Evolutionary conservation across 2,888 invertebrate species (phyloP).

Genomic region (Arge pagana): DNA sequence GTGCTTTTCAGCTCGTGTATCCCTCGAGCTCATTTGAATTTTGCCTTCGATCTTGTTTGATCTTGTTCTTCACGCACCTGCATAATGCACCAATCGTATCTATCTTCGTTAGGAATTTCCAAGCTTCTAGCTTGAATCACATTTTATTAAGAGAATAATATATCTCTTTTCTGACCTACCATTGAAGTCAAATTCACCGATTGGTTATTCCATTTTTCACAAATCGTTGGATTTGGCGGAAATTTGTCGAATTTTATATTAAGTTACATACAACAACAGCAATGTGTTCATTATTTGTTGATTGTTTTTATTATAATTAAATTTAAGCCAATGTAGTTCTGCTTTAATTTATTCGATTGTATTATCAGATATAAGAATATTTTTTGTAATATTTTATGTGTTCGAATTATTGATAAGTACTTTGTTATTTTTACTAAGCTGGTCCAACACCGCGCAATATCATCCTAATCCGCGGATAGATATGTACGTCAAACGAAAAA

Average conservation of each 20-base stretch:
- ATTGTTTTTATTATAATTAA: slow-evolving; percentile 22
- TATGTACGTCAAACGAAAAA: too few species aligned
- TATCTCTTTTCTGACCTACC: slow-evolving; percentile 50
- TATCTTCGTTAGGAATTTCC: slow-evolving; percentile 11
- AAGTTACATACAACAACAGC: slow-evolving; percentile 24
- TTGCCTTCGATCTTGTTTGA: slow-evolving; percentile 30
- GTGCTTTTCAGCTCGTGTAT: slow-evolving; percentile 11
- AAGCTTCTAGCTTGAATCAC: slow-evolving; percentile 5
- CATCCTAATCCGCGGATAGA: too few species aligned
- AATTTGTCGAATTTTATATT: slow-evolving; percentile 12
- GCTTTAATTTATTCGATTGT: too few species aligned
- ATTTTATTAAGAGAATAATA: slow-evolving; percentile 36
- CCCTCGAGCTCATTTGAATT: slow-evolving; percentile 28
- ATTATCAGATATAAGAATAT: too few species aligned
- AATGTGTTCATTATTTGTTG: slow-evolving; percentile 23
- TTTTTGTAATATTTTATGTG: too few species aligned
- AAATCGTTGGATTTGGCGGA: slow-evolving; percentile 14
- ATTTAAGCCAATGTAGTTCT: slow-evolving; percentile 14
- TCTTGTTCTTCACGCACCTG: slow-evolving; percentile 27
- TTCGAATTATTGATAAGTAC: too few species aligned
- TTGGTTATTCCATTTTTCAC: slow-evolving; percentile 16
- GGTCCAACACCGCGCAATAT: too few species aligned
- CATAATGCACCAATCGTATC: background rate
- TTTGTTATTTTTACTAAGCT: too few species aligned
- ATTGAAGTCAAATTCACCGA: slow-evolving; percentile 21